These are phyloP conservation scores for Drosophila orosa DNA, from an alignment of 1,140 invertebrate genomes.

Conservation along the genomic window DNA sequence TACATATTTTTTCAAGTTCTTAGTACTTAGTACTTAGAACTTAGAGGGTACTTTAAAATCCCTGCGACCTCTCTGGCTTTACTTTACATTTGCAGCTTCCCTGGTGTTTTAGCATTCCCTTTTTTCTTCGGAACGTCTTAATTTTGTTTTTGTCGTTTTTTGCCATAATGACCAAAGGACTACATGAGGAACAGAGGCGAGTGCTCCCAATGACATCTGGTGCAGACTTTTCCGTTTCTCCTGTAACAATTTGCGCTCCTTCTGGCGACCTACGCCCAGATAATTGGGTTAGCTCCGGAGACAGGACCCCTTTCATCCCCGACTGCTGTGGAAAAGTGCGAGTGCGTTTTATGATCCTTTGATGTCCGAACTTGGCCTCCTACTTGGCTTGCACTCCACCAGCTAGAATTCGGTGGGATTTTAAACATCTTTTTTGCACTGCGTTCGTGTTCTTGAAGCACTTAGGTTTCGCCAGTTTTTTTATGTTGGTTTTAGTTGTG, in stretches of 20 bases:
- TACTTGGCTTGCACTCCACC: slow-evolving; percentile 20
- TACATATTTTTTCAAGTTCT: too few species aligned
- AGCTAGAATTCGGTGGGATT: not conserved
- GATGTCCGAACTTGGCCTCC: slow-evolving; percentile 34
- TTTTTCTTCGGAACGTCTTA: slow-evolving; percentile 15
- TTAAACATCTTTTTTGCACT: slow-evolving; percentile 16
- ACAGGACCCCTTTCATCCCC: slow-evolving; percentile 23
- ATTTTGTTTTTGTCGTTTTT: slow-evolving; percentile 13
- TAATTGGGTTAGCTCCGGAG: slow-evolving; percentile 69
- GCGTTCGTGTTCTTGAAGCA: slow-evolving; percentile 35
- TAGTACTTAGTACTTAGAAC: too few species aligned
- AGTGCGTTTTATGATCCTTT: slow-evolving; percentile 54
- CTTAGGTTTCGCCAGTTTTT: slow-evolving; percentile 65
- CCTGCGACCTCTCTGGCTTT: too few species aligned
- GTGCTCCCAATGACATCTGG: slow-evolving; percentile 69
- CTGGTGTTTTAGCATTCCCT: not conserved
- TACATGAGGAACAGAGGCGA: slow-evolving; percentile 56
- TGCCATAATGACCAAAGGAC: slow-evolving; percentile 63
- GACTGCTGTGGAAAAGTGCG: slow-evolving; percentile 5
- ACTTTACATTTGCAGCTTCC: not conserved
- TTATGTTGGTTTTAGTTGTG: slow-evolving; percentile 61
- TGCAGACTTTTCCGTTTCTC: slow-evolving; percentile 58
- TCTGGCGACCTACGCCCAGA: slow-evolving; percentile 35
- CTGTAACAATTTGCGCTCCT: slow-evolving; percentile 35
- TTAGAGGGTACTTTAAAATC: not conserved